A percentile compares a stretch with the other conserved stretches of the same genome.
Conservation (phyloP, 2,888 invertebrate genomes). For the Thymelicus lineola region DNA sequence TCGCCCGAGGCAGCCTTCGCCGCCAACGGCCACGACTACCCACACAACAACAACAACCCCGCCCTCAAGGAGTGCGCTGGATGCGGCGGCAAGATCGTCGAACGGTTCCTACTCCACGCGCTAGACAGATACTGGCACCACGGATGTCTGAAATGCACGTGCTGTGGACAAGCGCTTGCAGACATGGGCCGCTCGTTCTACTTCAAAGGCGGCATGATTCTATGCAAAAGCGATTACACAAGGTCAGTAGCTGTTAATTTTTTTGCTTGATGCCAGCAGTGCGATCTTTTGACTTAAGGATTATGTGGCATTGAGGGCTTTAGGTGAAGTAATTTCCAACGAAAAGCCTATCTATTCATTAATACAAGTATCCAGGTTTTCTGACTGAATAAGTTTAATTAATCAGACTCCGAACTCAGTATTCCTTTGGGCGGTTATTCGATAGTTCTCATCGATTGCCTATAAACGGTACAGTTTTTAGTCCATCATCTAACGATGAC, state of each 20-base stretch:
- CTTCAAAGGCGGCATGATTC: conserved; percentile 96
- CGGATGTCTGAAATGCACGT: conserved; percentile 96
- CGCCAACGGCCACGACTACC: conserved; percentile 86
- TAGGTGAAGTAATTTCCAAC: too few relatives aligned
- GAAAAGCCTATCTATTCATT: background rate
- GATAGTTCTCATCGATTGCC: conserved; percentile 75
- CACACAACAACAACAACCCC: conserved; percentile 84
- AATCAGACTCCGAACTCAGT: conserved; percentile 61
- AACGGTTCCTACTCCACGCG: conserved; percentile 96
- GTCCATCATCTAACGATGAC: conserved; percentile 79
- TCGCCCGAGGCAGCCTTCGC: conserved; percentile 90
- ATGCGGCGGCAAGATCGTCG: conserved; percentile 96
- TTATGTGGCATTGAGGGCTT: too few relatives aligned
- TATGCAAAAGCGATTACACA: conserved; percentile 97
- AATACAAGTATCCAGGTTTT: too few relatives aligned
- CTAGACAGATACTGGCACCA: conserved; percentile 98
- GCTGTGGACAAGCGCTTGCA: conserved; percentile 94
- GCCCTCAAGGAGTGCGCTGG: conserved; percentile 94
- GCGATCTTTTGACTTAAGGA: too few relatives aligned
- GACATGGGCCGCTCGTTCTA: conserved; percentile 97
- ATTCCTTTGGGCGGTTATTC: conserved; percentile 60
- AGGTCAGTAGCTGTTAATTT: conserved; percentile 87
- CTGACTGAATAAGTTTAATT: conserved; percentile 57
- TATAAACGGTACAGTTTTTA: conserved; percentile 75
- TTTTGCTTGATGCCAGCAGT: background rate